Conservation (phyloP, 2,888 invertebrate species). For the Pollenia labialis region DNA sequence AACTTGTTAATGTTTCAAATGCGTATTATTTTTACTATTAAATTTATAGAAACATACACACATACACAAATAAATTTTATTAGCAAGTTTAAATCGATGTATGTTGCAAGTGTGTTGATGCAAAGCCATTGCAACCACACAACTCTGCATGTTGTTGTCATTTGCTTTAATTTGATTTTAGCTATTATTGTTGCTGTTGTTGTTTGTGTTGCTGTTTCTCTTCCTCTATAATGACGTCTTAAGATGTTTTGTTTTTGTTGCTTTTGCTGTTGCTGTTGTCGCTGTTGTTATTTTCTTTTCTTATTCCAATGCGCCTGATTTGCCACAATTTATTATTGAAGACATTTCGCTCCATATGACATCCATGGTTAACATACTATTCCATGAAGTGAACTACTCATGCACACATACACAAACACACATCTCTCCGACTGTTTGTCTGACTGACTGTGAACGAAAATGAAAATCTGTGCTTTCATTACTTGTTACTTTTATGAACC, state of each 20-base stretch:
- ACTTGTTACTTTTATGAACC: conserved; percentile 68
- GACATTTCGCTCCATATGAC: conserved; percentile 73
- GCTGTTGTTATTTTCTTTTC: conserved; percentile 78
- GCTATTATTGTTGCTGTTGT: conserved; percentile 47
- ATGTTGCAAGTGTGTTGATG: conserved; percentile 46
- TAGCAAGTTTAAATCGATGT: background rate
- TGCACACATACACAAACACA: background rate
- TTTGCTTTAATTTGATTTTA: conserved; percentile 72
- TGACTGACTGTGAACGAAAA: conserved; percentile 42
- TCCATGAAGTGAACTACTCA: conserved; percentile 43
- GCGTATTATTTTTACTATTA: conserved; percentile 63
- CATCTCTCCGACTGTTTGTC: conserved; percentile 15
- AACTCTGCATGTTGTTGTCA: conserved; percentile 73
- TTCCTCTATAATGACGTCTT: conserved; percentile 68
- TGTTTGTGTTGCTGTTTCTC: conserved; percentile 57
- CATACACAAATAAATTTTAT: conserved; percentile 3
- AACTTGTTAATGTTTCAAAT: conserved; percentile 68
- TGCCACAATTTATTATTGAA: conserved; percentile 83
- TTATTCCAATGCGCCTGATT: conserved; percentile 82
- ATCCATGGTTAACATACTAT: conserved; percentile 67
- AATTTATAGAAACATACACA: conserved; percentile 33
- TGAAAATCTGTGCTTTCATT: conserved; percentile 66
- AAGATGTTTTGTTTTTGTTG: conserved; percentile 74
- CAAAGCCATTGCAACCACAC: conserved; percentile 65
- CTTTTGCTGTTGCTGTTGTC: conserved; percentile 53